A percentile compares a stretch with the other conserved stretches of the same genome.
phyloP scores from a whole-genome alignment of 2,113 vertebrate genomes.

The Malurus elegans region DNA sequence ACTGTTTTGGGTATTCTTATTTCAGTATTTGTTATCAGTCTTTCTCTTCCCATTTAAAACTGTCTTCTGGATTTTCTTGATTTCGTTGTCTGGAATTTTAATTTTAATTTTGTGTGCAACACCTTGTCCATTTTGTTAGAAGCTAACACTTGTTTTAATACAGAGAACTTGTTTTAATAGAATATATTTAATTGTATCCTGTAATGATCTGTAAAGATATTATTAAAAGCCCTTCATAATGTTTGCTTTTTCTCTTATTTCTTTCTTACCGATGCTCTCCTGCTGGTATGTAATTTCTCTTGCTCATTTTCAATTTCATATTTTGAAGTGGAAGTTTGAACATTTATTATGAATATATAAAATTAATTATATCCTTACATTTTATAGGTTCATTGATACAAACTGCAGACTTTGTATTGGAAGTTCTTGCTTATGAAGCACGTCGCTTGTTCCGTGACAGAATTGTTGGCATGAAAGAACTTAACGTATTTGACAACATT shows the following conservation, averaged over 20 bases:
- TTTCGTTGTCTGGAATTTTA: neutral
- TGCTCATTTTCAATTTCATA: neutral
- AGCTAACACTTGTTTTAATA: neutral
- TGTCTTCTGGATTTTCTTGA: neutral
- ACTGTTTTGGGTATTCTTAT: neutral
- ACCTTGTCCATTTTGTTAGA: neutral
- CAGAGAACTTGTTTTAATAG: neutral
- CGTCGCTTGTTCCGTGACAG: conserved; percentile 90
- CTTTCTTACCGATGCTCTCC: conserved; percentile 14
- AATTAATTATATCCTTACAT: neutral
- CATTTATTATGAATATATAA: neutral
- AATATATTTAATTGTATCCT: neutral
- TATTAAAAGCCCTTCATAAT: neutral
- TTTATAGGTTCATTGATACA: conserved; percentile 78
- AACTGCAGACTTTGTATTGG: conserved; percentile 84
- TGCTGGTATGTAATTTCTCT: conserved; percentile 51
- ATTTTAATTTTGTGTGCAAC: neutral
- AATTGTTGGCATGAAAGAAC: conserved; percentile 86
- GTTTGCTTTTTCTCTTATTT: conserved; percentile 13
- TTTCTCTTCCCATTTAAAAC: neutral
- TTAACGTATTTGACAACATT: conserved; percentile 87
- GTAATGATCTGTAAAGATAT: neutral
- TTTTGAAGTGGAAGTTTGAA: neutral
- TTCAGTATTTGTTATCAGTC: neutral
- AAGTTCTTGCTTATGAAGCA: conserved; percentile 91